Percentiles rank a stretch among this genome's conserved stretches.
Evolutionary conservation across 2,888 invertebrate genomes (phyloP).

Genomic region (Leptarthrus brevirostris): DNA sequence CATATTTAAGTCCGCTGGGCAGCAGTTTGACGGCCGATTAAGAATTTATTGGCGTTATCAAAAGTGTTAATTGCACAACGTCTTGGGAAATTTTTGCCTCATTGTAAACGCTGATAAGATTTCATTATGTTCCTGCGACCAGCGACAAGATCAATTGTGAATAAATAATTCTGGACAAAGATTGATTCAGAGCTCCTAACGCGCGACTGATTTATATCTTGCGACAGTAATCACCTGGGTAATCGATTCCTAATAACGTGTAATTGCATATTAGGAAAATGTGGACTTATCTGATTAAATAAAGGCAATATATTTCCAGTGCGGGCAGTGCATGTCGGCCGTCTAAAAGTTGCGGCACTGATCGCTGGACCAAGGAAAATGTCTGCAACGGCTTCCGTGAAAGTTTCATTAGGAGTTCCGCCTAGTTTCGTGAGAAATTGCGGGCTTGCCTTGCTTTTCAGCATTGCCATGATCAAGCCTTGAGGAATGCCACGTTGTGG

Average conservation of each 20-base stretch:
- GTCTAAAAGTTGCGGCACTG: too few species aligned
- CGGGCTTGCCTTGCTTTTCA: background rate
- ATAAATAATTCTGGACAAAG: conserved; percentile 37
- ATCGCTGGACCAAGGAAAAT: background rate
- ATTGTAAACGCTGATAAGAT: conserved; percentile 1
- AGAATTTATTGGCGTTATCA: conserved; percentile 41
- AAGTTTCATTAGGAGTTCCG: conserved; percentile 40
- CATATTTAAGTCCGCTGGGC: conserved; percentile 7
- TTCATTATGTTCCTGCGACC: background rate
- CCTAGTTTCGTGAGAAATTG: conserved; percentile 32
- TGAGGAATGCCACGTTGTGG: conserved; percentile 39
- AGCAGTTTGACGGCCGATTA: conserved; percentile 19
- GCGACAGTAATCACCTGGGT: conserved; percentile 8
- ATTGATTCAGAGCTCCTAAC: conserved; percentile 30
- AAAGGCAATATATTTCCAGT: conserved; percentile 32
- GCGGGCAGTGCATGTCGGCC: background rate
- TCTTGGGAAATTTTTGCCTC: conserved; percentile 26
- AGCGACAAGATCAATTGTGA: conserved; percentile 28
- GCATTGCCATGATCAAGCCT: conserved; percentile 13
- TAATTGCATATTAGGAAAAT: conserved; percentile 41
- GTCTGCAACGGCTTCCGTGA: conserved; percentile 29
- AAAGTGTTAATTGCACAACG: conserved; percentile 32
- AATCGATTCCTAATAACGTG: conserved; percentile 42
- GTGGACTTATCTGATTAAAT: conserved; percentile 30
- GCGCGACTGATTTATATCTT: conserved; percentile 36